These are phyloP conservation scores for Allophyes oxyacanthae DNA, from an alignment of 2,888 invertebrate species.

Conservation along the genomic window DNA sequence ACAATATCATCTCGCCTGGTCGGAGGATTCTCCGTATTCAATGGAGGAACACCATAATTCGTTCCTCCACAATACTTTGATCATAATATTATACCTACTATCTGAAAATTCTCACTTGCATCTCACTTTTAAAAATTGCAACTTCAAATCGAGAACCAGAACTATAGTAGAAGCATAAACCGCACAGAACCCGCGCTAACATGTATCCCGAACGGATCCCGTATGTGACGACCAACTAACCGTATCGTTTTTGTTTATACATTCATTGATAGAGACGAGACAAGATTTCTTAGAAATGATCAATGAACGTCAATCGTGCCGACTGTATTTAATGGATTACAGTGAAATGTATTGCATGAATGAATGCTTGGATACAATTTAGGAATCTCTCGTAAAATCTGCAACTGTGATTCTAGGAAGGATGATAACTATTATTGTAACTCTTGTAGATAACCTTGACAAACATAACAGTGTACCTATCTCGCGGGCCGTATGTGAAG, in stretches of 20 bases:
- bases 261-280: background rate
- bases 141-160: conserved; percentile 1
- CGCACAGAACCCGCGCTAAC: conserved; percentile 15
- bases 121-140: too few relatives aligned
- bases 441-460: background rate
- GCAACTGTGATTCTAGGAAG: background rate
- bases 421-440: background rate
- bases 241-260: conserved; percentile 7
- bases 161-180: conserved; percentile 24
- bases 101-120: too few relatives aligned
- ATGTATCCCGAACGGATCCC: conserved; percentile 18
- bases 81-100: too few relatives aligned
- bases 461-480: too few relatives aligned
- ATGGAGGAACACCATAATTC: too few relatives aligned
- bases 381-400: background rate
- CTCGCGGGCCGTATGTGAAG: too few relatives aligned
- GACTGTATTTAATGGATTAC: conserved; percentile 1
- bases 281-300: conserved; percentile 15
- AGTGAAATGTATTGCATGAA: conserved; percentile 19
- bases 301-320: background rate
- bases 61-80: too few relatives aligned
- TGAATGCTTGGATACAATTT: conserved; percentile 1
- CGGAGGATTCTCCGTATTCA: too few relatives aligned
- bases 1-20: too few relatives aligned
- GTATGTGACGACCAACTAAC: conserved; percentile 25